A percentile compares a stretch with the other conserved stretches of the same genome.
Conservation (phyloP, 2,113 vertebrate genomes). For the Sarotherodon lohbergeri region DNA sequence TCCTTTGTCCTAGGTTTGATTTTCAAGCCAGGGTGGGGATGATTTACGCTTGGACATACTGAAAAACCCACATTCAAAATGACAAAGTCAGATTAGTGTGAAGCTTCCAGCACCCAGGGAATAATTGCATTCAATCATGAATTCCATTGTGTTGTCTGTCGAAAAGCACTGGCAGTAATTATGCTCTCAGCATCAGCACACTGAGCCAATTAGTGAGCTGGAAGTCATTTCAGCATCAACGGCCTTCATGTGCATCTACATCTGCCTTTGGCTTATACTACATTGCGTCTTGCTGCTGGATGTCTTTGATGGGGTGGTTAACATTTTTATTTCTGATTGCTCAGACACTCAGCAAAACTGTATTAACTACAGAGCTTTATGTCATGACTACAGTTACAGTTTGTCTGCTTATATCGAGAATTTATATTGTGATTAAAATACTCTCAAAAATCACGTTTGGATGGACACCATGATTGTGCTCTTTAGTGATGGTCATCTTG, state of each 20-base stretch:
- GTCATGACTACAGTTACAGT: background rate
- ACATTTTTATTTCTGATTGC: background rate
- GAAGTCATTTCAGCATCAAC: background rate
- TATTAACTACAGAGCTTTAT: background rate
- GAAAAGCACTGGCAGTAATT: constrained; percentile 41
- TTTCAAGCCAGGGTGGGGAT: constrained; percentile 17
- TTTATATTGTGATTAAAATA: background rate
- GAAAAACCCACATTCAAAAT: constrained; percentile 40
- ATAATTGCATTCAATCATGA: constrained; percentile 26
- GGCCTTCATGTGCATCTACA: background rate
- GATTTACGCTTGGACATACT: constrained; percentile 37
- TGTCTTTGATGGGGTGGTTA: background rate
- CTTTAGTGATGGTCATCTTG: background rate
- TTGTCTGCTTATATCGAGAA: background rate
- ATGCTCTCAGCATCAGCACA: constrained; percentile 24
- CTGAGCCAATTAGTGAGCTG: constrained; percentile 44
- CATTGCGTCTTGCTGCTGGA: background rate
- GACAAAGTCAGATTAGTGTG: constrained; percentile 45
- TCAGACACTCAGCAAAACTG: background rate
- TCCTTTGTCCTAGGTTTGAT: constrained; percentile 56
- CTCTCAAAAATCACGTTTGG: background rate
- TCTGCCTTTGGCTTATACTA: background rate
- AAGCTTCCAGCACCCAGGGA: background rate
- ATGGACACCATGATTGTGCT: background rate
- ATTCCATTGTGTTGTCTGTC: background rate